Conservation (phyloP, 2,113 vertebrate species). For the Semnopithecus entellus region DNA sequence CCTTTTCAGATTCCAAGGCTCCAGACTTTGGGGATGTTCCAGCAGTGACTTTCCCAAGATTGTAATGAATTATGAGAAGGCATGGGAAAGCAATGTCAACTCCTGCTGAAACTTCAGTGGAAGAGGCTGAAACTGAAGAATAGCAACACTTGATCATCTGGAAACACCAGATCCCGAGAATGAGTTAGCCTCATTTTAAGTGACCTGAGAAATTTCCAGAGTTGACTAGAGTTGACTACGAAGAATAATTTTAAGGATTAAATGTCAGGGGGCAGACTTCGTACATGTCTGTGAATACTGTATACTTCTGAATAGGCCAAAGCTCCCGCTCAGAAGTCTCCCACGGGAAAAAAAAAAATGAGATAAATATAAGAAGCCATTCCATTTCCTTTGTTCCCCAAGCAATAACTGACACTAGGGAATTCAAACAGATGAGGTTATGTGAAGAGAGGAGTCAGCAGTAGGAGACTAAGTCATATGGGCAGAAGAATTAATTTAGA, state of each 20-base stretch:
- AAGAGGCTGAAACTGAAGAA: neutral
- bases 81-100: neutral
- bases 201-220: neutral
- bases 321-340: neutral
- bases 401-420: neutral
- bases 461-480: neutral
- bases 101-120: neutral
- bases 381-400: slow-evolving; percentile 22
- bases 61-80: slow-evolving; percentile 6
- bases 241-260: slow-evolving; percentile 34
- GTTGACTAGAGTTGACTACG: neutral
- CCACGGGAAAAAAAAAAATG: neutral
- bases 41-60: neutral
- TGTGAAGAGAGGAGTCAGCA: neutral
- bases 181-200: neutral
- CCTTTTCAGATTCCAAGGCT: neutral
- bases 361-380: slow-evolving; percentile 1
- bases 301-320: neutral
- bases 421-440: slow-evolving; percentile 44
- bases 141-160: neutral
- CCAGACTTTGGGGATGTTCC: neutral
- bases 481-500: slow-evolving; percentile 26
- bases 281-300: neutral
- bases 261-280: neutral
- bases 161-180: slow-evolving; percentile 2